Conservation (phyloP, 2,888 invertebrate species). For the Parthenolecanium corni region DNA sequence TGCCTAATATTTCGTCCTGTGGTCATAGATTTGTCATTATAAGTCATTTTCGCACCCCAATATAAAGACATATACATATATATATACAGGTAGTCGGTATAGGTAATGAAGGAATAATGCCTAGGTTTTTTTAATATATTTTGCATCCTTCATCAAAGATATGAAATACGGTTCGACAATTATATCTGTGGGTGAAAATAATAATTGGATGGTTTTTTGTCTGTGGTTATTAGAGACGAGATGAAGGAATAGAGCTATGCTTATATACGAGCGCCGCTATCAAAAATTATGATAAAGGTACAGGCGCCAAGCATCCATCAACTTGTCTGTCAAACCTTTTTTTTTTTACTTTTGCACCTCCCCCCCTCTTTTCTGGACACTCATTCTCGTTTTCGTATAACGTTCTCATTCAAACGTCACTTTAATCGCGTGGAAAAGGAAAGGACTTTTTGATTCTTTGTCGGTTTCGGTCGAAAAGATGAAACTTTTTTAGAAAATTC, state of each 20-base stretch:
- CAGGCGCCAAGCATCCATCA: slow-evolving; percentile 28
- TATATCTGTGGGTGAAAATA: slow-evolving; percentile 24
- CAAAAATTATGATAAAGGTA: slow-evolving; percentile 26
- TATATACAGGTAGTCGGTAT: background rate
- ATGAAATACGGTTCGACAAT: slow-evolving; percentile 15
- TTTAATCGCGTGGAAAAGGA: slow-evolving; percentile 11
- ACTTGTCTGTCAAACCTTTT: slow-evolving; percentile 27
- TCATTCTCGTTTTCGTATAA: slow-evolving; percentile 3
- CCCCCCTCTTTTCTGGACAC: too few species aligned
- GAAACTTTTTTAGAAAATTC: slow-evolving; percentile 19
- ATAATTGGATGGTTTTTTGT: slow-evolving; percentile 15
- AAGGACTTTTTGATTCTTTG: slow-evolving; percentile 11
- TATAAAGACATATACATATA: too few species aligned
- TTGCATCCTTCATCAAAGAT: background rate
- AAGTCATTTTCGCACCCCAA: too few species aligned
- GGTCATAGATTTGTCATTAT: too few species aligned
- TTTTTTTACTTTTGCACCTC: slow-evolving; percentile 13
- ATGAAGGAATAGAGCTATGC: background rate
- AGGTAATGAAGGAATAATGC: background rate
- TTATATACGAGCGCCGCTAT: slow-evolving; percentile 25
- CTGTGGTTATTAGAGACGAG: slow-evolving; percentile 18
- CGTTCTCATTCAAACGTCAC: slow-evolving; percentile 22
- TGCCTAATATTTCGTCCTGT: too few species aligned
- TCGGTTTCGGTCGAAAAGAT: background rate
- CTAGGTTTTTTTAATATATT: background rate